Evolutionary conservation across 2,113 vertebrate species (phyloP), one percentile per base, ranked within the genome.

Genomic region (Rhinolophus ferrumequinum): DNA sequence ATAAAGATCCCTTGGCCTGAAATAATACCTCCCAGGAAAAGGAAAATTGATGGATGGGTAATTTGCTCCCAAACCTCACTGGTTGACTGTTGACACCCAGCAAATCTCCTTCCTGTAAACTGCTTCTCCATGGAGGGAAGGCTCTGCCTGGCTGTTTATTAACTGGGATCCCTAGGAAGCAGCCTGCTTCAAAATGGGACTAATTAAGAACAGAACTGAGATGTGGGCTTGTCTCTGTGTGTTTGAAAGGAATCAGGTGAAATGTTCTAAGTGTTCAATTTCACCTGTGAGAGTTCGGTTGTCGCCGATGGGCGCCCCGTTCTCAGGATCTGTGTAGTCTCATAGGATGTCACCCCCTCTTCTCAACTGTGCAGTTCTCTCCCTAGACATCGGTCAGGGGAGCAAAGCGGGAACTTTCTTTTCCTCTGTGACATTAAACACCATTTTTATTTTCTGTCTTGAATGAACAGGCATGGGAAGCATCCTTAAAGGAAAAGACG

Each of bases 51-150:
- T 35, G 80, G 88, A 41, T 52, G 92, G 5, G 33, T 92, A 19
- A 97, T 96, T 97, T 70, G 50, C 52, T 93, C 94, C 62, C 18
- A 96, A 96, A 92, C 47, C 11, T 8, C 91, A 95, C 56, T 6
- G 64, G 86, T 60, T 86, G 28, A 38, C 4, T 83, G 54, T 30
- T 79, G 88, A 30, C 87, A 96, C 47, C 28, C 30, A 90, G 79
- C 38, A 81, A 72, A 44, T 62, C 30, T 95, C 76, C 67, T 79
- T 11, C 24, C 24, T 84, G 5, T 79, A 67, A 87, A 80, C 54
- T 58, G 64, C 70, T 0, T 83, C 96, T 85, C 19, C 9, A 5
- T 77, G 16, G 33, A 18, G 89, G 7, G 87, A 95, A 41, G 75
- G 62, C 72, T 90, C 79, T 73, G 18, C 9, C 67, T 14, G 82